phyloP scores from a whole-genome alignment of 2,888 invertebrate genomes.

The Rotaria magnacalcarata region DNA sequence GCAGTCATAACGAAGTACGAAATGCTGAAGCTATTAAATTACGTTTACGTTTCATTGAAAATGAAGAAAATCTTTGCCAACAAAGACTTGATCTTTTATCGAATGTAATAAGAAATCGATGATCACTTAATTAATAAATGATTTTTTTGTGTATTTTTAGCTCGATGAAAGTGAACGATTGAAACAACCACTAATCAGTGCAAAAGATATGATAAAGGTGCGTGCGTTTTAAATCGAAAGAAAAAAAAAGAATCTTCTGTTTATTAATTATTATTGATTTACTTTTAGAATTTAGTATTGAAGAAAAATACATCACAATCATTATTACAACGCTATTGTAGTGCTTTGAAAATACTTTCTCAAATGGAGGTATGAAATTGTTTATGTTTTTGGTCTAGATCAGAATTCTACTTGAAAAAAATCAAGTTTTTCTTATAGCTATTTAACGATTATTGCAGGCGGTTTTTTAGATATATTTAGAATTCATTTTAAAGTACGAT shows the following conservation, averaged over 20 bases:
- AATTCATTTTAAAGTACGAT: too few relatives aligned
- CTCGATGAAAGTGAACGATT: slow-evolving; percentile 7
- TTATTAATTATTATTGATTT: too few relatives aligned
- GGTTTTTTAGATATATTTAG: too few relatives aligned
- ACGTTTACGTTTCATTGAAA: slow-evolving; percentile 6
- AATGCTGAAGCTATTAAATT: neutral
- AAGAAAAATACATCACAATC: slow-evolving; percentile 29
- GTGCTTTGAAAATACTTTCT: slow-evolving; percentile 16
- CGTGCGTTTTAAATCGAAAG: too few relatives aligned
- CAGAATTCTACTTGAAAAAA: neutral
- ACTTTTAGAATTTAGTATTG: neutral
- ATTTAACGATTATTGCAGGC: too few relatives aligned
- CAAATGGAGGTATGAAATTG: slow-evolving; percentile 15
- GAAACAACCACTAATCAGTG: neutral
- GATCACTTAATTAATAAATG: neutral
- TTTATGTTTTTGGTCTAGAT: neutral
- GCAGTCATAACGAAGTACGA: neutral
- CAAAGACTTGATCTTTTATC: slow-evolving; percentile 2
- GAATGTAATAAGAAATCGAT: neutral
- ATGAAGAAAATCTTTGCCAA: slow-evolving; percentile 35
- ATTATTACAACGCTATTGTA: slow-evolving; percentile 15
- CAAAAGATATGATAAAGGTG: slow-evolving; percentile 31
- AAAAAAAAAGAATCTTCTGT: neutral
- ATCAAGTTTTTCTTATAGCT: too few relatives aligned
- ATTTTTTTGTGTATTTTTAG: neutral